phyloP scores from a whole-genome alignment of 2,888 invertebrate species.

The Cosmia trapezina region DNA sequence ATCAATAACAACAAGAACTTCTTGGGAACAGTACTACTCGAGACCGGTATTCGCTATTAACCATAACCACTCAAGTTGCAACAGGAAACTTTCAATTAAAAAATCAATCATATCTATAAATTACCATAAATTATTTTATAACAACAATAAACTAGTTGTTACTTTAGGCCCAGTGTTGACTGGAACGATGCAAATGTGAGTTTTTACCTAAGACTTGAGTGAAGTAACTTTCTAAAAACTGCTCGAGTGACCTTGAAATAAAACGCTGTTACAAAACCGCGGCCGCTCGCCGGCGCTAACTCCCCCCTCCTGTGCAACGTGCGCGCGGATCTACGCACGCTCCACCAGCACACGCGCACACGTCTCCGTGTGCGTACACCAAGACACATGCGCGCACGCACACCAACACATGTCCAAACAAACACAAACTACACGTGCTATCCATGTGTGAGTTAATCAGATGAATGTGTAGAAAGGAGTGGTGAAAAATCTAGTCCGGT shows the following conservation, averaged over 20 bases:
- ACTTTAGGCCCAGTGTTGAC: constrained; percentile 36
- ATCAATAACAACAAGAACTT: constrained; percentile 68
- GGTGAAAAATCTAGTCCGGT: constrained; percentile 83
- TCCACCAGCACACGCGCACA: constrained; percentile 74
- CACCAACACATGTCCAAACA: constrained; percentile 68
- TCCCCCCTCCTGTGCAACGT: constrained; percentile 79
- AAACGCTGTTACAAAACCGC: constrained; percentile 90
- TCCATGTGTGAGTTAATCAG: constrained; percentile 66
- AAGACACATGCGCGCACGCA: constrained; percentile 71
- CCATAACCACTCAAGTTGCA: constrained; percentile 55
- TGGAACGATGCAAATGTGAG: constrained; percentile 70
- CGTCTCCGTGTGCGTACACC: constrained; percentile 72
- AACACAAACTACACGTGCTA: constrained; percentile 66
- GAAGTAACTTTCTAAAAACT: constrained; percentile 91
- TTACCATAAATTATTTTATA: constrained; percentile 48
- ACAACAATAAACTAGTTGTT: constrained; percentile 46
- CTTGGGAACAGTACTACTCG: constrained; percentile 57
- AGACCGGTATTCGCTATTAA: constrained; percentile 63
- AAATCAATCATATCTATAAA: constrained; percentile 35
- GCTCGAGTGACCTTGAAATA: constrained; percentile 90
- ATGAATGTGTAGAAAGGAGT: constrained; percentile 82
- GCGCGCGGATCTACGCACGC: constrained; percentile 81
- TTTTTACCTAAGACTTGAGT: constrained; percentile 83
- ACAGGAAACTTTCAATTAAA: constrained; percentile 66
- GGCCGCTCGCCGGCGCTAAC: constrained; percentile 85